A percentile compares a stretch with the other conserved stretches of the same genome.
phyloP scores from a whole-genome alignment of 2,113 vertebrate species.

The Larimichthys crocea region DNA sequence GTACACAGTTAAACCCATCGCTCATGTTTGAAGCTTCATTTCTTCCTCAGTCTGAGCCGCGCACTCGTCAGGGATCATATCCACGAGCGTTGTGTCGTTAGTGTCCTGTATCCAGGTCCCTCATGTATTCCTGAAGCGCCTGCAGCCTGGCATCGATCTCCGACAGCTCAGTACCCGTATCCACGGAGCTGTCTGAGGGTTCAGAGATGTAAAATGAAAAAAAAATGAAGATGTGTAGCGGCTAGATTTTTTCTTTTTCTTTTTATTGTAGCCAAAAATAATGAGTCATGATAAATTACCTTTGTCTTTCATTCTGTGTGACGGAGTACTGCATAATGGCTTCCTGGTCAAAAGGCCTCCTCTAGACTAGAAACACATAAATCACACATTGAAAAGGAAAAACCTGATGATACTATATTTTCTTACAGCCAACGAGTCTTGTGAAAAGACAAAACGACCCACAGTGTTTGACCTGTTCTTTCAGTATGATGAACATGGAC shows the following conservation, averaged over 20 bases:
- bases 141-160: slow-evolving; percentile 93
- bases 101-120: slow-evolving; percentile 86
- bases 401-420: neutral
- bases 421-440: neutral
- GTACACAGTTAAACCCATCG: too few relatives aligned
- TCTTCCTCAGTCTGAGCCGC: neutral
- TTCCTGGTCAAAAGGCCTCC: slow-evolving; percentile 76
- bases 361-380: slow-evolving; percentile 68
- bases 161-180: slow-evolving; percentile 87
- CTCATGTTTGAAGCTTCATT: too few relatives aligned
- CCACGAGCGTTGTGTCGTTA: slow-evolving; percentile 57
- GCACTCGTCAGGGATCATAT: neutral
- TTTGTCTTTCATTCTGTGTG: slow-evolving; percentile 73
- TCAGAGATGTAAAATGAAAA: neutral
- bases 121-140: slow-evolving; percentile 95
- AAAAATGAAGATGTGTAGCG: neutral
- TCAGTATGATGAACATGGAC: too few relatives aligned
- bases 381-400: neutral
- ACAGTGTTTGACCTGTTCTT: too few relatives aligned
- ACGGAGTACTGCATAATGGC: slow-evolving; percentile 83
- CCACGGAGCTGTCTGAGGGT: slow-evolving; percentile 84
- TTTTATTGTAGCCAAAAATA: neutral
- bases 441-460: too few relatives aligned
- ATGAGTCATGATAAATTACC: slow-evolving; percentile 42
- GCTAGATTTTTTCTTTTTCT: neutral